These are phyloP conservation scores for Acropternis orthonyx DNA, from an alignment of 2,797 vertebrate species.

Conservation along the genomic window DNA sequence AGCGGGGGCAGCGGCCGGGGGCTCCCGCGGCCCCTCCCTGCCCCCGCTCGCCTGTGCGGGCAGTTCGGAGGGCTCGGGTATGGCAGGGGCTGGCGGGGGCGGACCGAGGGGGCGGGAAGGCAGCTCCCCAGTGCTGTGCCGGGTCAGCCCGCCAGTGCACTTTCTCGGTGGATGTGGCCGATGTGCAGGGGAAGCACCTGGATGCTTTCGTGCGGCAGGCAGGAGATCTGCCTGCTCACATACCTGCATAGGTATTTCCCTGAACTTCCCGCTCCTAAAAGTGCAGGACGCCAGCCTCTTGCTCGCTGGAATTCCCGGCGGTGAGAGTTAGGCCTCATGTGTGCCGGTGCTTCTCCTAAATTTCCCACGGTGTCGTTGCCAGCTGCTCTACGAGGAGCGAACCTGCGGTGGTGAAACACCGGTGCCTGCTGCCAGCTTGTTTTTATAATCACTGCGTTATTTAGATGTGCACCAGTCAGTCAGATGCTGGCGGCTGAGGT, in stretches of 20 bases:
- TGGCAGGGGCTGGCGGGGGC: too few relatives aligned
- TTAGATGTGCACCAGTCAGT: background rate
- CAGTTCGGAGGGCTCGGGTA: too few relatives aligned
- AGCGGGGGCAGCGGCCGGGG: too few relatives aligned
- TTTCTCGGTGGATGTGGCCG: background rate
- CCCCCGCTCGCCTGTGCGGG: too few relatives aligned
- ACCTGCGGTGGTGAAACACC: background rate
- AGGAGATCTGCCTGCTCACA: background rate
- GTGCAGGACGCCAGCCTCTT: background rate
- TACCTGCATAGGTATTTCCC: background rate
- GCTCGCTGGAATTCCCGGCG: background rate
- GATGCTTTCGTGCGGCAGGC: background rate
- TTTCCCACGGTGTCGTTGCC: constrained; percentile 5
- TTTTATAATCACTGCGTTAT: background rate
- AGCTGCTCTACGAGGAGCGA: background rate
- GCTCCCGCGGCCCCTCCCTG: too few relatives aligned
- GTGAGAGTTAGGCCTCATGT: background rate
- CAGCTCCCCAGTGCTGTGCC: background rate
- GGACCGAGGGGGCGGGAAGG: background rate
- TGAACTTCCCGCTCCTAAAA: background rate
- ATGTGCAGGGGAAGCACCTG: background rate
- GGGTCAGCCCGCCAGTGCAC: background rate
- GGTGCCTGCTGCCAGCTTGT: background rate
- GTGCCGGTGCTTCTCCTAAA: background rate
- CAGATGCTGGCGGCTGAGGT: background rate